phyloP scores from a whole-genome alignment of 92 coral and sea anemone species.

The Anthopleura xanthogrammica region DNA sequence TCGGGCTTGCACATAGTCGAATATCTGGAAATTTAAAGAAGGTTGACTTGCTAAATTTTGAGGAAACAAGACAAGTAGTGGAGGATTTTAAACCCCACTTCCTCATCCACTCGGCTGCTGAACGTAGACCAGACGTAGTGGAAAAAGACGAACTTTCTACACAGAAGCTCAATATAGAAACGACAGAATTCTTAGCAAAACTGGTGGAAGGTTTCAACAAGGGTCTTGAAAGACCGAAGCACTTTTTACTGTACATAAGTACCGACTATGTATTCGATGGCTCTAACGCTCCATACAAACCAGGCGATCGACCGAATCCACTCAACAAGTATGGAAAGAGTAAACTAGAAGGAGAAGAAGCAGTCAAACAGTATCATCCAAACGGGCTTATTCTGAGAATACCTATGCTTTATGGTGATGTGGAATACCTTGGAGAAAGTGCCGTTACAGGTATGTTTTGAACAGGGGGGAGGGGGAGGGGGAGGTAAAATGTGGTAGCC shows the following conservation, averaged over 20 bases:
- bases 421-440: conserved; percentile 77
- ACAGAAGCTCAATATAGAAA: conserved; percentile 60
- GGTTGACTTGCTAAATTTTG: conserved; percentile 71
- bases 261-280: conserved; percentile 95
- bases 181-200: conserved; percentile 61
- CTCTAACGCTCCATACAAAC: conserved; percentile 68
- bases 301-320: conserved; percentile 76
- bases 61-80: conserved; percentile 66
- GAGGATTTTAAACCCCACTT: conserved; percentile 73
- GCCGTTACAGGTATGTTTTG: conserved; percentile 67
- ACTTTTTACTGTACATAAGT: conserved; percentile 81
- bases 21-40: conserved; percentile 59
- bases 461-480: neutral
- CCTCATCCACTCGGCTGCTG: conserved; percentile 78
- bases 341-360: conserved; percentile 74
- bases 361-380: conserved; percentile 42
- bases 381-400: conserved; percentile 71
- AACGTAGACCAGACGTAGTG: conserved; percentile 81
- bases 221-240: conserved; percentile 45
- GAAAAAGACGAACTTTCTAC: conserved; percentile 69
- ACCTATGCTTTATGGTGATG: conserved; percentile 84
- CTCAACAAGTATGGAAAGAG: conserved; percentile 82
- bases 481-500: no score
- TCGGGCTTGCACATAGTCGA: conserved; percentile 82
- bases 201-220: conserved; percentile 61